Base-by-base conservation (phyloP, 1,140 invertebrate genomes). In the Pseudomyrmex pallidus region DNA sequence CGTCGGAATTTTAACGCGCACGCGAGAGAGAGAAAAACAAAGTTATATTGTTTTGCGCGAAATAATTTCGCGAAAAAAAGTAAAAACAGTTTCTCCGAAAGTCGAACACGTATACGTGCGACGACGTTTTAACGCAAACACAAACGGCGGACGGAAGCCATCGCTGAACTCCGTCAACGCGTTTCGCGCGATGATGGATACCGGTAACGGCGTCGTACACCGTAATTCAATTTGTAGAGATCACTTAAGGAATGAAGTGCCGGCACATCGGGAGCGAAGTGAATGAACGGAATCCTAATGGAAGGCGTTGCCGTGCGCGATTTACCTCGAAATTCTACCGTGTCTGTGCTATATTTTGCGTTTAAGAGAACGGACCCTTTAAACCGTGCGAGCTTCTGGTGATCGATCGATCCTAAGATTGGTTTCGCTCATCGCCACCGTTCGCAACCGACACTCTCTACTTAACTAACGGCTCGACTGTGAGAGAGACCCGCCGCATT, bases 211-310 rank as follows among this genome's bases (percentile, higher is more conserved):
- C 63, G 52, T 78, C 35, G 52, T 59, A 59, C 46, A 50, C 44
- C 66, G 66, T 80, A 72, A 80, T 80, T 80, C 66, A 80, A 80
- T 80, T 61, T 72, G 54, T 72, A 61, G 54, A 80, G 22, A n/a
- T 80, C 76, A 70, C 76, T 70, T 70, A 80, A 61, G 54, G 76
- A 56, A 59, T 72, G 54, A 68, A 70, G 54, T 59, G 46, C 10
- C 54, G 54, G 35, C 35, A 35, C 35, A 35, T 35, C 35, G 35
- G 7, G 5, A 15, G 25, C 20, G 20, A 70, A 46, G 76, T 15
- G 76, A 78, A 78, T 78, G 13, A 66, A 5, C 35, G 35, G 66
- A 59, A 59, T 61, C n/a, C 12, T 35, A 50, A 61, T 72, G 70
- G 76, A 78, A 78, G 20, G 35, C 52, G 17, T 13, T 15, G 52